Evolutionary conservation across 2,113 vertebrate genomes (phyloP).

Genomic region (Marmota flaviventris): DNA sequence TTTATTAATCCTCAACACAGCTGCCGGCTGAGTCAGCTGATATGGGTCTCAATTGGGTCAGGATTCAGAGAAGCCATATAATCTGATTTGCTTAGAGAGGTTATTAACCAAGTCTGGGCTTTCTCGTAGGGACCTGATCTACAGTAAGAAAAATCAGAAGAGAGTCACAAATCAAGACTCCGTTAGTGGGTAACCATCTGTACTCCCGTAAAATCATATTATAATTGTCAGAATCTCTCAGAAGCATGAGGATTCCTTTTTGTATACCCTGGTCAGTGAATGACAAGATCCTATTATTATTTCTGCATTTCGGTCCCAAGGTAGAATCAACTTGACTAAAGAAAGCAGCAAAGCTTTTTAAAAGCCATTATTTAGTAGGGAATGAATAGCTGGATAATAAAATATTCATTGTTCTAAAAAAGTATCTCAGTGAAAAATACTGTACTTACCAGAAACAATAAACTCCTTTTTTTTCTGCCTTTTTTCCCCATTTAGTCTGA

Average conservation of each 20-base stretch:
- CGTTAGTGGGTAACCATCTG: background rate
- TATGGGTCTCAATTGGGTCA: background rate
- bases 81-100: background rate
- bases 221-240: background rate
- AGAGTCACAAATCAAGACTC: background rate
- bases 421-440: slow-evolving; percentile 35
- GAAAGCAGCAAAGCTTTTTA: slow-evolving; percentile 66
- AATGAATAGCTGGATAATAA: slow-evolving; percentile 59
- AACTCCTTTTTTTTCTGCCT: background rate
- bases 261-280: background rate
- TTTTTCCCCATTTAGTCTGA: background rate
- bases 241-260: background rate
- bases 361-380: slow-evolving; percentile 52
- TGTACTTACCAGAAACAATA: slow-evolving; percentile 31
- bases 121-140: background rate
- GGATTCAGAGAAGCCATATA: slow-evolving; percentile 1
- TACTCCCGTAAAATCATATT: background rate
- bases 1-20: slow-evolving; percentile 49
- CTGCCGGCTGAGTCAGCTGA: slow-evolving; percentile 30
- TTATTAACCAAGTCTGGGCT: background rate
- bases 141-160: background rate
- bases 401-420: slow-evolving; percentile 67
- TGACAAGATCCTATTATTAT: background rate
- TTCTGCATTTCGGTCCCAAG: slow-evolving; percentile 33
- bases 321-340: slow-evolving; percentile 28